Conservation (phyloP, 2,113 vertebrate genomes). For the Mohoua ochrocephala region DNA sequence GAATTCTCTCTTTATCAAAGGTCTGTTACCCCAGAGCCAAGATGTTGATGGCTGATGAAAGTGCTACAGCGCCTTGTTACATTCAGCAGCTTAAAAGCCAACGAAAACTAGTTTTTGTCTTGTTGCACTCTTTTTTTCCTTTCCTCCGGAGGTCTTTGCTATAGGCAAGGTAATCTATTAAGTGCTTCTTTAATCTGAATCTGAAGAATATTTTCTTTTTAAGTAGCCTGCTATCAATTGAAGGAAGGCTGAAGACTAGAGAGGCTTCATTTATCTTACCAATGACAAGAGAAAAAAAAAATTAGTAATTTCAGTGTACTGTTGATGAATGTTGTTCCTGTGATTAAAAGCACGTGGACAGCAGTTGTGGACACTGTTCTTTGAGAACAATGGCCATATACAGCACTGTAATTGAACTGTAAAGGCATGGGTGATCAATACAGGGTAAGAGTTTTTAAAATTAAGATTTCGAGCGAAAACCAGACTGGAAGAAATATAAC, state of each 20-base stretch:
- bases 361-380: neutral
- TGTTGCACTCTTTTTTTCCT: neutral
- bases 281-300: conserved; percentile 17
- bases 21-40: neutral
- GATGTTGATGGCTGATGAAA: conserved; percentile 16
- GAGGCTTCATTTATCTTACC: conserved; percentile 36
- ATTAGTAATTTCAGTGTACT: conserved; percentile 17
- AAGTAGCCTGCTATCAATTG: neutral
- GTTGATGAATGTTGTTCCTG: conserved; percentile 9
- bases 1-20: conserved; percentile 8
- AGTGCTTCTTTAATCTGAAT: conserved; percentile 41
- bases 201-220: conserved; percentile 26
- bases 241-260: neutral
- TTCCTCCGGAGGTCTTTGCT: neutral
- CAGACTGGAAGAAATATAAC: neutral
- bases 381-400: neutral
- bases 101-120: neutral
- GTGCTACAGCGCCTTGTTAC: neutral
- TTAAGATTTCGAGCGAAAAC: conserved; percentile 17
- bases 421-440: conserved; percentile 26
- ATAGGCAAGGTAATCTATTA: neutral
- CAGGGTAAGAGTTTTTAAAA: conserved; percentile 2
- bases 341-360: conserved; percentile 38
- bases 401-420: conserved; percentile 24
- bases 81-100: neutral